A percentile compares a stretch with the other conserved stretches of the same genome.
Conservation (phyloP, 2,797 vertebrate species). For the Thalassophryne amazonica region DNA sequence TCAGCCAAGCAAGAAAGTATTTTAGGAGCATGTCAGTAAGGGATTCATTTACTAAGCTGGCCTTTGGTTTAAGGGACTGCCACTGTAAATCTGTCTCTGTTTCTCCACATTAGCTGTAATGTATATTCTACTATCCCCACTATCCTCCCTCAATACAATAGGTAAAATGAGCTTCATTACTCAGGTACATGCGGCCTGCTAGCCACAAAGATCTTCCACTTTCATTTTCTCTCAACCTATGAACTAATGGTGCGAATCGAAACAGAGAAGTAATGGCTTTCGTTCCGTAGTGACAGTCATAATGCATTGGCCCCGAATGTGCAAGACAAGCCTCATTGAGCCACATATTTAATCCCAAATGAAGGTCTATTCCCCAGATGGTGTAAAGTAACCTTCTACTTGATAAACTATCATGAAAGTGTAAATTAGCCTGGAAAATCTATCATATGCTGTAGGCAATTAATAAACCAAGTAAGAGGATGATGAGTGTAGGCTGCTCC, state of each 20-base stretch:
- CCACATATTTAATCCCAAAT: constrained; percentile 23
- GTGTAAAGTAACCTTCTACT: background rate
- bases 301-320: background rate
- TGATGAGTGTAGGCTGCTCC: background rate
- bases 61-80: constrained; percentile 56
- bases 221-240: background rate
- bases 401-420: background rate
- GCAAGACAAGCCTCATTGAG: constrained; percentile 21
- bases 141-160: constrained; percentile 32
- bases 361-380: constrained; percentile 1
- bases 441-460: background rate
- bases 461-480: background rate
- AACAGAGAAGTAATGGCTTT: constrained; percentile 29
- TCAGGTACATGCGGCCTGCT: background rate
- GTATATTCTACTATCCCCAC: constrained; percentile 53
- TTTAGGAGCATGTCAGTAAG: constrained; percentile 63
- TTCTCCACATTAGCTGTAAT: constrained; percentile 51
- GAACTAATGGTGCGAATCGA: background rate
- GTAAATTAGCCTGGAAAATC: background rate
- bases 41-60: constrained; percentile 64
- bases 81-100: constrained; percentile 41
- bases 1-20: constrained; percentile 75
- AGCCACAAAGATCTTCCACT: constrained; percentile 6
- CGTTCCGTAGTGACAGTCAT: constrained; percentile 7
- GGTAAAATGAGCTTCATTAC: constrained; percentile 11